Conservation (phyloP, 1,140 invertebrate genomes). For the Phenacoccus solenopsis region DNA sequence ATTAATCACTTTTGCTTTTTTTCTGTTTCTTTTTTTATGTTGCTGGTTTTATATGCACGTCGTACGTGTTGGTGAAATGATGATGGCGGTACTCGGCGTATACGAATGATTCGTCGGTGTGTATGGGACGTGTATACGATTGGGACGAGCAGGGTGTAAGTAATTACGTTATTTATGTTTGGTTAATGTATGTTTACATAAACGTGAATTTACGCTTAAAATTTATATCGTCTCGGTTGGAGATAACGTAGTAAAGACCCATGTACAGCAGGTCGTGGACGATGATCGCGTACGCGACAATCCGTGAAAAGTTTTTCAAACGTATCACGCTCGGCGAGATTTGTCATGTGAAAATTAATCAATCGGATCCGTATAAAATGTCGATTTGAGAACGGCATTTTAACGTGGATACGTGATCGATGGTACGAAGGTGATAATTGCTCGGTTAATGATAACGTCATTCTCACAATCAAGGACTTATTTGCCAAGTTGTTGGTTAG, state of each 20-base stretch:
- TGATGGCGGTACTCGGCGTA: too few relatives aligned
- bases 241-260: too few relatives aligned
- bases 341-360: not conserved
- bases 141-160: constrained; percentile 10
- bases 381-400: not conserved
- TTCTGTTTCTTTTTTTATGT: constrained; percentile 1
- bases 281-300: too few relatives aligned
- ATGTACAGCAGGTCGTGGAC: too few relatives aligned
- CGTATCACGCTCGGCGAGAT: too few relatives aligned
- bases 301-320: too few relatives aligned
- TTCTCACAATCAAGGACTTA: not conserved
- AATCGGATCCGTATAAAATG: not conserved
- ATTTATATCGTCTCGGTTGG: too few relatives aligned
- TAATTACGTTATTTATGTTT: constrained; percentile 5
- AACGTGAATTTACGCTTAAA: not conserved
- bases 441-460: not conserved
- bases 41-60: constrained; percentile 7
- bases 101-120: not conserved
- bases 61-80: not conserved
- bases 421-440: not conserved
- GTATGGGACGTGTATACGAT: not conserved
- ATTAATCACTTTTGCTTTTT: constrained; percentile 11
- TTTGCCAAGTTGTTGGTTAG: not conserved
- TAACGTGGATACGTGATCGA: not conserved
- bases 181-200: not conserved